Conservation (phyloP, 2,797 vertebrate species). For the Centroberyx gerrardi region DNA sequence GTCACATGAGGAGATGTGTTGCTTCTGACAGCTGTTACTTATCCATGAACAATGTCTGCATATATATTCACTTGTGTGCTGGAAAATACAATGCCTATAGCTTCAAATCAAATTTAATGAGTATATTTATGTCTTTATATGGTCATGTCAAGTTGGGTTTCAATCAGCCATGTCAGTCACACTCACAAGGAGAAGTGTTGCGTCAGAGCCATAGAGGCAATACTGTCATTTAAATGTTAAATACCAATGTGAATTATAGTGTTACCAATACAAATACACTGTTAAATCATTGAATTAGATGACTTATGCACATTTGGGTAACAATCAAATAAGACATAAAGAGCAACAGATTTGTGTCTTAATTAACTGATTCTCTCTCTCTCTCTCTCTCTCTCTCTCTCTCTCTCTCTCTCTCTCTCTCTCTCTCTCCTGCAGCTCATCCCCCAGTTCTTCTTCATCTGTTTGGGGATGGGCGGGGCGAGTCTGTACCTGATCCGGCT, state of each 20-base stretch:
- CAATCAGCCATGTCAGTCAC: too few relatives aligned
- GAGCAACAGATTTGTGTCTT: neutral
- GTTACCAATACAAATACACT: too few relatives aligned
- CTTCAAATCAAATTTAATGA: too few relatives aligned
- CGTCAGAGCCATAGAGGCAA: too few relatives aligned
- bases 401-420: neutral
- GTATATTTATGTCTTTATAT: too few relatives aligned
- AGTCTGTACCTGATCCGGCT: conserved; percentile 89
- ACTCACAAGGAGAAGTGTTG: too few relatives aligned
- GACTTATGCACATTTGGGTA: too few relatives aligned
- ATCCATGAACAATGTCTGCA: neutral
- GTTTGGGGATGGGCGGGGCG: conserved; percentile 91
- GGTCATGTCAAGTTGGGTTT: too few relatives aligned
- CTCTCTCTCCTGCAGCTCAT: conserved; percentile 85
- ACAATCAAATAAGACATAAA: neutral
- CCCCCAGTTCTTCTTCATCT: conserved; percentile 94
- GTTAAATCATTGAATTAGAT: too few relatives aligned
- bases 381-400: neutral
- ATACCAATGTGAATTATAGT: too few relatives aligned
- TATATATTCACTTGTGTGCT: neutral
- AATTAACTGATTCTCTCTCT: neutral
- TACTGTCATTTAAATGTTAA: too few relatives aligned
- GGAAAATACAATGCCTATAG: too few relatives aligned
- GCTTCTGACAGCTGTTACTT: neutral
- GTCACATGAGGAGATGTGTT: neutral